Conservation (phyloP, 1,140 invertebrate genomes). For the Drosophila elegans region DNA sequence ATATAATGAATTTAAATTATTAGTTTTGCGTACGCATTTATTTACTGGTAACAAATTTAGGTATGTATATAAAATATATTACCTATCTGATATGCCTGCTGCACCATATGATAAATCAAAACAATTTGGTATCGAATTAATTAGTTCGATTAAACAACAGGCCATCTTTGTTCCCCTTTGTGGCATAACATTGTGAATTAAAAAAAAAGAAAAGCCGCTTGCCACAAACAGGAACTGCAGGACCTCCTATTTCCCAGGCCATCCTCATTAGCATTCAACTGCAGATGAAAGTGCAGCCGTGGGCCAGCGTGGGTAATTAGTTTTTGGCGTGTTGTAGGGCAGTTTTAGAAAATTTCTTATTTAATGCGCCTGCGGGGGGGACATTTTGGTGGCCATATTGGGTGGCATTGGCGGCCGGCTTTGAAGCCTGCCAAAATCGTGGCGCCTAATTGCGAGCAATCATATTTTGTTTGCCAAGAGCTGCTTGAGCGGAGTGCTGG, state of each 20-base stretch:
- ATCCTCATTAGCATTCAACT: conserved; percentile 50
- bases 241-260: background rate
- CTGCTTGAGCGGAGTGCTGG: conserved; percentile 46
- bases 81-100: background rate
- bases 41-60: too few relatives aligned
- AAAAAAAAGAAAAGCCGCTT: background rate
- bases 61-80: too few relatives aligned
- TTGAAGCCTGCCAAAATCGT: conserved; percentile 59
- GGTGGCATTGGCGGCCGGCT: conserved; percentile 1
- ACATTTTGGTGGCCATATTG: conserved; percentile 9
- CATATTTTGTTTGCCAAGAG: conserved; percentile 81
- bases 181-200: conserved; percentile 16
- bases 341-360: conserved; percentile 79
- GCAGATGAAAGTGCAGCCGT: conserved; percentile 53
- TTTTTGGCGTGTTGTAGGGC: conserved; percentile 72
- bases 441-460: conserved; percentile 78
- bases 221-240: background rate
- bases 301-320: conserved; percentile 60
- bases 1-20: too few relatives aligned
- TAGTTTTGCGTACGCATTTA: too few relatives aligned
- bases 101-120: conserved; percentile 12
- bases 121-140: background rate
- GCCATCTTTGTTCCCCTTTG: background rate
- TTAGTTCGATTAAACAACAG: background rate
- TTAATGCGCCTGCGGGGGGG: conserved; percentile 53